phyloP scores from a whole-genome alignment of 2,888 invertebrate species.

The Melinaea menophilus region DNA sequence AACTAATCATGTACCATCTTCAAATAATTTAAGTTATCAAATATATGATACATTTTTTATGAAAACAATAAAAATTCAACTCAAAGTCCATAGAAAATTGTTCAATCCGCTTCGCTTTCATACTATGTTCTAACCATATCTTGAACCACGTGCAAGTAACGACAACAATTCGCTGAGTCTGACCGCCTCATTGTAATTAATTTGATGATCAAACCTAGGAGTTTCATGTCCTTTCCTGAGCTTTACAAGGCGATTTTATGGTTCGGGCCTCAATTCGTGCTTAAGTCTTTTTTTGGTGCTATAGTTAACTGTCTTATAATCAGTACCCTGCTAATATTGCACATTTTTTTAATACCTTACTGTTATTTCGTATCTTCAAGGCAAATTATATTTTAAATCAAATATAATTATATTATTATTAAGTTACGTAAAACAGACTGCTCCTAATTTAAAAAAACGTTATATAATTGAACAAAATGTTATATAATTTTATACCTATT shows the following conservation, averaged over 20 bases:
- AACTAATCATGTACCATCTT: too few species aligned
- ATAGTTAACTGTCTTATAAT: not conserved
- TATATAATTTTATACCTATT: not conserved
- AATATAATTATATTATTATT: too few species aligned
- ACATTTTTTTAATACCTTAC: not conserved
- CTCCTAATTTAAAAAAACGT: not conserved
- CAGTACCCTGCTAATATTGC: not conserved
- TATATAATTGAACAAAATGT: not conserved
- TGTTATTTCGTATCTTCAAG: too few species aligned
- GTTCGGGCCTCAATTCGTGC: slow-evolving; percentile 15
- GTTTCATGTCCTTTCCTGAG: slow-evolving; percentile 29
- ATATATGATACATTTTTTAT: too few species aligned
- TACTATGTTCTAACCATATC: slow-evolving; percentile 14
- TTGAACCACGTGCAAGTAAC: slow-evolving; percentile 61
- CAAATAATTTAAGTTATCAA: too few species aligned
- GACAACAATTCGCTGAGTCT: slow-evolving; percentile 51
- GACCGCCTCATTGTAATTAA: slow-evolving; percentile 63
- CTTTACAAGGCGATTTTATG: slow-evolving; percentile 30
- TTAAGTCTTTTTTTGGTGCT: slow-evolving; percentile 11
- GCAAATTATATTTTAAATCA: too few species aligned
- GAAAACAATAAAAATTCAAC: too few species aligned
- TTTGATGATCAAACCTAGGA: slow-evolving; percentile 49
- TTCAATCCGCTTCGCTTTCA: slow-evolving; percentile 18
- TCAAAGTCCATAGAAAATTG: too few species aligned
- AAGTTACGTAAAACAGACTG: too few species aligned